Evolutionary conservation across 2,888 invertebrate genomes (phyloP), one percentile per base, ranked within the genome.

Genomic region (Pedicia rivosa): DNA sequence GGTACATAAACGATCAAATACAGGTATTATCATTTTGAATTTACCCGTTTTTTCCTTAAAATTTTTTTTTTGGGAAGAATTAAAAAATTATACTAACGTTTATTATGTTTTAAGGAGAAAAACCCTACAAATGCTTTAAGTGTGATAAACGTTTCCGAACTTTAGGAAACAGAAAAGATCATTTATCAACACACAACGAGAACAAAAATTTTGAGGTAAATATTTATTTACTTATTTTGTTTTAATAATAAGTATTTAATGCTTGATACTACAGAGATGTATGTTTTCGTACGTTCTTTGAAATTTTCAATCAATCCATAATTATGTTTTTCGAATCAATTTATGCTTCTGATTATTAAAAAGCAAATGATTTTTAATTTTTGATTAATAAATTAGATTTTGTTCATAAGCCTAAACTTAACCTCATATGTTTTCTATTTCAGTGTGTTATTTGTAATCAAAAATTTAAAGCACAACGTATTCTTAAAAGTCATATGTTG

Each of bases 131-230:
- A 8, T 67, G 67, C 40, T 45, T 54, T 6, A 46, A 66, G 26
- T 67, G 67, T 35, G 61, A 64, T 1, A 55, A 60, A 7, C 57
- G 55, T 15, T 67, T 66, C 43, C 51, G 64, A 2, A 66, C 66
- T 20, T 20, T 20, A 3, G 32, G 32, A 3, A 32, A 32, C n/a
- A n/a, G 32, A 22, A 17, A 32, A 13, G 32, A 32, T 32, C 32
- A 32, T 13, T 20, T 32, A 13, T 17, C 17, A 32, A 20, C 32
- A 9, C 32, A 32, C 13, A 32, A 32, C 13, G 19, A 22, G 9
- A 13, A 17, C 3, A 32, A 32, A 20, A 32, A 32, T 9, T 32
- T 9, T 32, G 17, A 13, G 12, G 32, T 32, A 32, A 31, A 31
- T 10, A 27, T 19, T 19, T 3, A n/a, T n/a, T n/a, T n/a, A n/a